These are phyloP conservation scores for Papilio demoleus DNA, from an alignment of 2,888 invertebrate genomes.

Conservation along the genomic window DNA sequence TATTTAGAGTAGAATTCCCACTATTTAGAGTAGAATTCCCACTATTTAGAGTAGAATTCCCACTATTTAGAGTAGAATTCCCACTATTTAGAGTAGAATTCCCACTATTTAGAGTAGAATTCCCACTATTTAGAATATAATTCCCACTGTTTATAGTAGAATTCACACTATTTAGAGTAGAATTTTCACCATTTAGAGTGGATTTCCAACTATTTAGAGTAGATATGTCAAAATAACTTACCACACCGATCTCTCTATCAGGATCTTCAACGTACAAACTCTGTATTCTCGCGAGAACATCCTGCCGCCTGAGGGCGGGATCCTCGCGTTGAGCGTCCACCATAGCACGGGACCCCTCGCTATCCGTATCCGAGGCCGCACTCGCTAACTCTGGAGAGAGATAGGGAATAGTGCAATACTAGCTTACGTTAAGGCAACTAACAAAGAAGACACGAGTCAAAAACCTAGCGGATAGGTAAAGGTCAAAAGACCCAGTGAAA, in stretches of 20 bases:
- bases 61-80: too few species aligned
- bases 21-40: too few species aligned
- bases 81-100: too few species aligned
- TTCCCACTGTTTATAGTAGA: too few species aligned
- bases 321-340: constrained; percentile 51
- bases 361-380: constrained; percentile 76
- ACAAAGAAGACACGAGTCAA: too few species aligned
- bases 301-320: constrained; percentile 50
- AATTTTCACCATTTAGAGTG: neutral
- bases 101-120: too few species aligned
- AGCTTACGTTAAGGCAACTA: neutral
- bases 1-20: too few species aligned
- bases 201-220: neutral
- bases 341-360: constrained; percentile 71
- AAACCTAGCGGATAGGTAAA: too few species aligned
- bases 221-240: constrained; percentile 60
- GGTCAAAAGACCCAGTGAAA: too few species aligned
- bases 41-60: too few species aligned
- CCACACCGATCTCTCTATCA: constrained; percentile 80
- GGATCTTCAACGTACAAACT: constrained; percentile 74
- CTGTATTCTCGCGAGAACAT: constrained; percentile 62
- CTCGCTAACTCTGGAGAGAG: constrained; percentile 70
- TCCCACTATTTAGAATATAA: too few species aligned
- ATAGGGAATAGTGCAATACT: constrained; percentile 38
- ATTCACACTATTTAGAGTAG: neutral